These are phyloP conservation scores for Actinia equina DNA, from an alignment of 64 coral and sea anemone genomes.

Conservation along the genomic window DNA sequence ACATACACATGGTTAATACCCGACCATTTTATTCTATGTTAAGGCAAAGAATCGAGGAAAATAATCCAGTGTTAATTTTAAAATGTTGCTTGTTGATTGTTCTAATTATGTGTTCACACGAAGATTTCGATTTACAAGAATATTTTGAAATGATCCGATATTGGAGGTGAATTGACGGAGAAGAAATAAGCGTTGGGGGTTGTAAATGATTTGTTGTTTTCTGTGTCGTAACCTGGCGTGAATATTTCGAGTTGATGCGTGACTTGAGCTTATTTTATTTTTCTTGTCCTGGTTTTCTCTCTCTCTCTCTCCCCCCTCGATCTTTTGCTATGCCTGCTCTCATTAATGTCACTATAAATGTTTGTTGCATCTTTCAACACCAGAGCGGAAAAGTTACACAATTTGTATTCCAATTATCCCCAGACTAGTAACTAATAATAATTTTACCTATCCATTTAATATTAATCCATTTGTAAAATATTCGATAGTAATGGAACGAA, in stretches of 20 bases:
- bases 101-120: background rate
- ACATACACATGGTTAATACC: background rate
- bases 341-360: too few relatives aligned
- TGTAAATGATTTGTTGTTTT: background rate
- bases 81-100: background rate
- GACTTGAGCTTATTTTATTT: background rate
- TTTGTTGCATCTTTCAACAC: background rate
- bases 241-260: background rate
- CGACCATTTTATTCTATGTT: background rate
- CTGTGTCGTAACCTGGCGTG: background rate
- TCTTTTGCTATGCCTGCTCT: background rate
- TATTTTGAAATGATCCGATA: background rate
- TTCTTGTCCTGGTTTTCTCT: background rate
- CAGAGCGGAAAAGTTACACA: background rate
- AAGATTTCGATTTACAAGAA: background rate
- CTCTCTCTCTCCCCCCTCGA: background rate
- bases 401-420: background rate
- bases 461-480: background rate
- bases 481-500: background rate
- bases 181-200: too few relatives aligned
- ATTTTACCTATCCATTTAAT: background rate
- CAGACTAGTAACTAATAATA: background rate
- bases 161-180: background rate
- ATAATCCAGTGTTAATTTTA: background rate
- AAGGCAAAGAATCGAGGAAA: background rate